Percentiles rank a stretch among this genome's conserved stretches.
Conservation (phyloP, 2,113 vertebrate species). For the Megaleporinus macrocephalus region DNA sequence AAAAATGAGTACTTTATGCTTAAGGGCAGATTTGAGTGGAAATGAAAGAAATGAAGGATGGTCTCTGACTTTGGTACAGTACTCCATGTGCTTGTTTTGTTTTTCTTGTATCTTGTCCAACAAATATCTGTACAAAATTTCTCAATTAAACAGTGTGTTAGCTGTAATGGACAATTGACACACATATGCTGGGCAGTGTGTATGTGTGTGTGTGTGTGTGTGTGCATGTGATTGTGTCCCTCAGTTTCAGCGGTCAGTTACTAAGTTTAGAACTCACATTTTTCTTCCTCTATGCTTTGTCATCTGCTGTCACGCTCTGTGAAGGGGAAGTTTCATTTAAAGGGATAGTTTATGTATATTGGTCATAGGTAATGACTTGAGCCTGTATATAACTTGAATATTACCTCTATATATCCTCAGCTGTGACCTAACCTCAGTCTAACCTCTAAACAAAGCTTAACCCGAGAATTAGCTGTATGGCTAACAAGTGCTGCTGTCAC, state of each 20-base stretch:
- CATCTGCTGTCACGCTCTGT: neutral
- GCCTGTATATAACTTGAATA: neutral
- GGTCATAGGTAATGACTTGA: neutral
- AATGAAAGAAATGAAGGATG: too few species aligned
- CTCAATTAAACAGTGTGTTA: neutral
- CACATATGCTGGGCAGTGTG: conserved; percentile 13
- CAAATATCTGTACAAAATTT: too few species aligned
- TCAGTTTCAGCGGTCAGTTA: neutral
- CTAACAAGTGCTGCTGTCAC: neutral
- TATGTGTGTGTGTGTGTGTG: conserved; percentile 39
- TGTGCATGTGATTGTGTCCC: neutral
- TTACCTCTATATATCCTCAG: too few species aligned
- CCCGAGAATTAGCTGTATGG: neutral
- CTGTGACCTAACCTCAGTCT: too few species aligned
- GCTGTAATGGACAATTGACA: neutral
- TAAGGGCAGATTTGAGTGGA: too few species aligned
- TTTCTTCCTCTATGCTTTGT: neutral
- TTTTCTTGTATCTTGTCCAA: too few species aligned
- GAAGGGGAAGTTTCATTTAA: conserved; percentile 21
- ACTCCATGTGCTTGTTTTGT: too few species aligned
- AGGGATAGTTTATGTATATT: neutral
- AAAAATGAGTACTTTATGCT: too few species aligned
- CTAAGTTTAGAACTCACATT: conserved; percentile 9
- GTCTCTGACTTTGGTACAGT: too few species aligned
- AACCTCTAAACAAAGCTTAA: neutral